Evolutionary conservation across 92 coral and sea anemone genomes (phyloP).

Genomic region (Parazoanthus darwini): DNA sequence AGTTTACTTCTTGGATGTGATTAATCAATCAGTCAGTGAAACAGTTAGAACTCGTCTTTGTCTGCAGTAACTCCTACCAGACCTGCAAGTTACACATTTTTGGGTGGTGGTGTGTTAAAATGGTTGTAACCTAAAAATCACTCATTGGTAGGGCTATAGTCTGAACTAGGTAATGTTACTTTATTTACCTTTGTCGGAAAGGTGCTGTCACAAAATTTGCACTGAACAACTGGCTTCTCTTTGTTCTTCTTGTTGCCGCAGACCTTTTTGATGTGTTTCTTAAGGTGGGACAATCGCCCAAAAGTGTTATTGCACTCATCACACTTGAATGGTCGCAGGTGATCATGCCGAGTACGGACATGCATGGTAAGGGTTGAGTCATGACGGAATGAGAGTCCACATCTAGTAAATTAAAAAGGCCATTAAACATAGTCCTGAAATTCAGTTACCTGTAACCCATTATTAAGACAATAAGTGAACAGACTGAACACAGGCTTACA

Average conservation of each 20-base stretch:
- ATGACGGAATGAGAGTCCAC: slow-evolving; percentile 96
- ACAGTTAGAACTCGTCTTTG: too few species aligned
- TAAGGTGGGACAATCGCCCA: slow-evolving; percentile 93
- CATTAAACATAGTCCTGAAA: neutral
- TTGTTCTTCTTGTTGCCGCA: slow-evolving; percentile 98
- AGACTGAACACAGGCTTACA: too few species aligned
- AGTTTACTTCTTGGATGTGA: too few species aligned
- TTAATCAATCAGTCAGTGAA: too few species aligned
- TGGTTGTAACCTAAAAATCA: too few species aligned
- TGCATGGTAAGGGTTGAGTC: slow-evolving; percentile 99
- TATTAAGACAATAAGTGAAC: too few species aligned
- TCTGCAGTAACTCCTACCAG: too few species aligned
- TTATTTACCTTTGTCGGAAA: slow-evolving; percentile 79
- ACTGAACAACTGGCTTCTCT: slow-evolving; percentile 94
- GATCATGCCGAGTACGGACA: slow-evolving; percentile 97
- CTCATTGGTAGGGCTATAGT: too few species aligned
- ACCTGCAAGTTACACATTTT: too few species aligned
- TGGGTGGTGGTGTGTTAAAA: too few species aligned
- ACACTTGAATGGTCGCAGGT: slow-evolving; percentile 98
- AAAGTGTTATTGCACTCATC: slow-evolving; percentile 94
- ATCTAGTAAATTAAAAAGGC: slow-evolving; percentile 51
- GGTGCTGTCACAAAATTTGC: slow-evolving; percentile 95
- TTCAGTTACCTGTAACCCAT: neutral
- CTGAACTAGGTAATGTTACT: neutral
- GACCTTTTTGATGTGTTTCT: slow-evolving; percentile 96